Percentiles rank a stretch among this genome's conserved stretches.
Conservation (phyloP, 2,797 vertebrate species). For the Myripristis murdjan region DNA sequence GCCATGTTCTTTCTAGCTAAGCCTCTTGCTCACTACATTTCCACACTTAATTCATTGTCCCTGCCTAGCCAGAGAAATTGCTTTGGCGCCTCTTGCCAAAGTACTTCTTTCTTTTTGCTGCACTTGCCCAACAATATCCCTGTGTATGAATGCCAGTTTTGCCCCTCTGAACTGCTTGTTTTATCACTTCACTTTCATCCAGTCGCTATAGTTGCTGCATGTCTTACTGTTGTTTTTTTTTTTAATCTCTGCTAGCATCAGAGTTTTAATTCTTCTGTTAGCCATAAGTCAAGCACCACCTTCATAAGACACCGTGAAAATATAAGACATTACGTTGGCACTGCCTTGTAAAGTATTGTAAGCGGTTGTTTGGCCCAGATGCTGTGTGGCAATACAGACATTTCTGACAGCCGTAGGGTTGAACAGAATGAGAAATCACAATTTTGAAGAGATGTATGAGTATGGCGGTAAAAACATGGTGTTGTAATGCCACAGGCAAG, state of each 20-base stretch:
- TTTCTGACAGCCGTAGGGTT: not conserved
- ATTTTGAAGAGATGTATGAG: not conserved
- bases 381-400: no score
- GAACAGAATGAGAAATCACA: not conserved
- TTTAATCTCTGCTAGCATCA: not conserved
- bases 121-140: not conserved
- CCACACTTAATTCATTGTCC: no score
- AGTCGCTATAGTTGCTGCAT: not conserved
- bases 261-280: no score
- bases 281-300: no score
- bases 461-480: not conserved
- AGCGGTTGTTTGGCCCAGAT: no score
- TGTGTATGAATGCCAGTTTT: not conserved
- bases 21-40: not conserved
- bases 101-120: no score
- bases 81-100: not conserved
- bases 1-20: not conserved
- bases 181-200: not conserved
- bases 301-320: no score
- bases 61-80: not conserved
- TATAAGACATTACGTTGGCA: no score
- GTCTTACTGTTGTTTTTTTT: not conserved
- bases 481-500: not conserved
- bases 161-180: not conserved
- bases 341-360: no score